Conservation (phyloP, 2,888 invertebrate genomes). For the Rhamnusium bicolor region DNA sequence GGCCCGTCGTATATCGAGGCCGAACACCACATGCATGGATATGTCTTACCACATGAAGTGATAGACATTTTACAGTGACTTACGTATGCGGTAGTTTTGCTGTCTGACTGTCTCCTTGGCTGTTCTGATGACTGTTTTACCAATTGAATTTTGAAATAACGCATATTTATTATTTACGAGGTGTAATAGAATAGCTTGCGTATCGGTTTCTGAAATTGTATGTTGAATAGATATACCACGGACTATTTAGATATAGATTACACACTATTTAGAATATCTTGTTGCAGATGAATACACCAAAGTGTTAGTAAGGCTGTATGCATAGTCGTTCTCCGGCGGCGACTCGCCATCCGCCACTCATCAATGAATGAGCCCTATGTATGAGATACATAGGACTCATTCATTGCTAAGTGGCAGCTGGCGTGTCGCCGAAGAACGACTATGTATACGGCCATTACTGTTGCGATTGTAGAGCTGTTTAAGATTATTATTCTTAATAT, state of each 20-base stretch:
- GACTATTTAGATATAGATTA: constrained; percentile 7
- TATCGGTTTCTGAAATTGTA: constrained; percentile 38
- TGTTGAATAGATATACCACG: constrained; percentile 24
- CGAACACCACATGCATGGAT: constrained; percentile 60
- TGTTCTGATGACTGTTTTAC: constrained; percentile 61
- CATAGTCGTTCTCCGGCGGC: no score
- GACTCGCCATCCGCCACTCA: no score
- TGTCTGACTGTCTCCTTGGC: constrained; percentile 60
- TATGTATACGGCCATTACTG: no score
- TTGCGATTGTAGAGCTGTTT: no score
- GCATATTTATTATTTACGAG: constrained; percentile 41
- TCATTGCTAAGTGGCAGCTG: no score
- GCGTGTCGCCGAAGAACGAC: no score
- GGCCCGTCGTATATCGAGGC: constrained; percentile 67
- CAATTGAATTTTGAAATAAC: constrained; percentile 57
- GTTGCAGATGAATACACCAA: background rate
- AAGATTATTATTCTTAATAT: no score
- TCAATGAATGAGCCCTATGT: no score
- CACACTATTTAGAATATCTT: constrained; percentile 3
- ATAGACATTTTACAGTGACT: constrained; percentile 35
- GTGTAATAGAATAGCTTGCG: constrained; percentile 36
- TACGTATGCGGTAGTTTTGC: constrained; percentile 42
- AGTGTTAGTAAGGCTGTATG: no score
- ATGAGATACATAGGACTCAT: no score
- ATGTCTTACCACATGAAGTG: constrained; percentile 41